phyloP scores from a whole-genome alignment of 2,797 vertebrate genomes.

The Alcedo atthis region DNA sequence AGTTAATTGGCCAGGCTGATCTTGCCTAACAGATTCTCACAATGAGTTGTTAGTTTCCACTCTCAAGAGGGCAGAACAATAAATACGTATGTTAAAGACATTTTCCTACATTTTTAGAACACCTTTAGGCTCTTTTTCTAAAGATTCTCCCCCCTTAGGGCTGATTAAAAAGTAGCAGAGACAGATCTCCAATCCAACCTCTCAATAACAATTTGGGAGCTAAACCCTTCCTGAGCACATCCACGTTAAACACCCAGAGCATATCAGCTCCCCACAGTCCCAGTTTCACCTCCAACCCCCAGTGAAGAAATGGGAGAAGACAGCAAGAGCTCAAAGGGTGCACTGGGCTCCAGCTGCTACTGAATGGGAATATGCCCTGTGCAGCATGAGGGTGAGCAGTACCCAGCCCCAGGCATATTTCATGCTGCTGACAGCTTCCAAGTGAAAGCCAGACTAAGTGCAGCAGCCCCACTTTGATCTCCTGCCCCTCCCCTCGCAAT shows the following conservation, averaged over 20 bases:
- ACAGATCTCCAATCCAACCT: not conserved
- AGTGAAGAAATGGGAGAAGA: not conserved
- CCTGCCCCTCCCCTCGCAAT: rapidly evolving
- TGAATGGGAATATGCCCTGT: rapidly evolving
- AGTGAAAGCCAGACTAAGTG: not conserved
- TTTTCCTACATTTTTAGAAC: not conserved
- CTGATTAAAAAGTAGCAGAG: not conserved
- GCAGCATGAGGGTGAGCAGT: rapidly evolving
- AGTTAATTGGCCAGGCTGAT: not conserved
- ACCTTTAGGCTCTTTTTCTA: not conserved
- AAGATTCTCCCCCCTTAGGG: slow-evolving; percentile 1
- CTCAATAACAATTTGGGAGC: not conserved
- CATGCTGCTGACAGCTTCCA: not conserved
- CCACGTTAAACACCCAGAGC: rapidly evolving
- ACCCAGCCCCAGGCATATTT: rapidly evolving
- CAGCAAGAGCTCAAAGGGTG: not conserved
- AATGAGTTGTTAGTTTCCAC: not conserved
- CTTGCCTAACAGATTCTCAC: not conserved
- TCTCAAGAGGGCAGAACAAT: not conserved
- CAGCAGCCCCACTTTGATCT: not conserved
- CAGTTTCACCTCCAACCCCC: not conserved
- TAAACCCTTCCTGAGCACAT: not conserved
- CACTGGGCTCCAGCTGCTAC: rapidly evolving
- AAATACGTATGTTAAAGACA: not conserved
- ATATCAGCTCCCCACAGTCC: not conserved